Evolutionary conservation across 2,797 vertebrate genomes (phyloP).

Genomic region (Dryobates pubescens): DNA sequence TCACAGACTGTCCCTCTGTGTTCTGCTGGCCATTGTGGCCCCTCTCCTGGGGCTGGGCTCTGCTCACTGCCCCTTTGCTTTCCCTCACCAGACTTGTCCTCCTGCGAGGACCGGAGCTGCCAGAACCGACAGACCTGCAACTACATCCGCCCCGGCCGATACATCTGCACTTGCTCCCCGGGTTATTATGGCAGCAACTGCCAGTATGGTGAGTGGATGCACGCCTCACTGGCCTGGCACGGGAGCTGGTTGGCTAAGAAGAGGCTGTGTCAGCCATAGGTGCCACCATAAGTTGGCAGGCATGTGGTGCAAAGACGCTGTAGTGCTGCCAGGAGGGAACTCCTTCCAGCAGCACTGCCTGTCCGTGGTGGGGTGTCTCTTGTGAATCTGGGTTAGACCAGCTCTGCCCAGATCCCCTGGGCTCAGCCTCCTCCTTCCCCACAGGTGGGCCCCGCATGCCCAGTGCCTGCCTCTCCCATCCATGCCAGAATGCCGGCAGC

Average conservation of each 20-base stretch:
- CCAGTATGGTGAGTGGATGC: slow-evolving; percentile 76
- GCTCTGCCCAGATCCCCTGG: background rate
- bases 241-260: background rate
- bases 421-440: background rate
- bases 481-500: slow-evolving; percentile 77
- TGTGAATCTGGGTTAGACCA: background rate
- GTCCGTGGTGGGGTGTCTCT: fast-evolving
- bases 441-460: slow-evolving; percentile 51
- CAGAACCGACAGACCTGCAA: slow-evolving; percentile 78
- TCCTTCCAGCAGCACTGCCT: background rate
- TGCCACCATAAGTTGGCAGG: background rate
- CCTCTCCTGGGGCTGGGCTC: background rate
- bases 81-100: slow-evolving; percentile 45
- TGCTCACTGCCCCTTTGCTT: background rate
- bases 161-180: slow-evolving; percentile 82
- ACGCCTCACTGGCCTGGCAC: fast-evolving
- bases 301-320: fast-evolving
- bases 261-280: background rate
- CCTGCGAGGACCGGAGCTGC: slow-evolving; percentile 77
- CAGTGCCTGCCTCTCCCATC: slow-evolving; percentile 68
- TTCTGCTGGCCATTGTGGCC: background rate
- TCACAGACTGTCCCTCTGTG: background rate
- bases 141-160: slow-evolving; percentile 72
- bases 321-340: background rate
- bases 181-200: slow-evolving; percentile 85